phyloP scores from a whole-genome alignment of 2,888 invertebrate species.

The Gonocerus acuteangulatus region DNA sequence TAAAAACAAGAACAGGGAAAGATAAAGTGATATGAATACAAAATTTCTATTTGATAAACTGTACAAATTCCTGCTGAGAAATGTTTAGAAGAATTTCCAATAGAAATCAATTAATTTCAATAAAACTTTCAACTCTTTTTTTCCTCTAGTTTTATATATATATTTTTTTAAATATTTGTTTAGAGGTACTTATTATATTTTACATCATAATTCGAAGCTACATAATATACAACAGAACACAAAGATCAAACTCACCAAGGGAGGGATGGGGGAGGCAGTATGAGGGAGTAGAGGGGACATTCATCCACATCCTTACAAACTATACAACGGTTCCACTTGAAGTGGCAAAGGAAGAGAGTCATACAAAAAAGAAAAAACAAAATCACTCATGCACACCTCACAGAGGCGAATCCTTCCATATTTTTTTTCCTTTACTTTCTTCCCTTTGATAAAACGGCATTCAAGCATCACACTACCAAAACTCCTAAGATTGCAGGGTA shows the following conservation, averaged over 20 bases:
- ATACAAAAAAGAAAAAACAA: background rate
- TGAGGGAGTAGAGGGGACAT: background rate
- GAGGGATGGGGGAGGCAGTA: background rate
- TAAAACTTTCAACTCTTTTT: too few species aligned
- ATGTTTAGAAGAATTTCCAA: too few species aligned
- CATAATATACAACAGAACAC: constrained; percentile 18
- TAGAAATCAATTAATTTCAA: too few species aligned
- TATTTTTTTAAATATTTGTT: too few species aligned
- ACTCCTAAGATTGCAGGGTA: background rate
- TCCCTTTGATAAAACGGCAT: constrained; percentile 17
- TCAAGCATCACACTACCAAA: constrained; percentile 13
- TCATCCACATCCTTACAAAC: constrained; percentile 10
- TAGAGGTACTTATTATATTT: background rate
- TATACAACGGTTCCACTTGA: constrained; percentile 17
- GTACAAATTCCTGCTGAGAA: constrained; percentile 15
- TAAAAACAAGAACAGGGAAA: constrained; percentile 9
- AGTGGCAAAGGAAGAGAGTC: constrained; percentile 22
- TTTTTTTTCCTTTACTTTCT: background rate
- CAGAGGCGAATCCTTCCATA: constrained; percentile 5
- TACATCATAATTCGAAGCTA: constrained; percentile 3
- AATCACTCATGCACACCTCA: constrained; percentile 4
- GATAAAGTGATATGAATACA: constrained; percentile 9
- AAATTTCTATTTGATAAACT: constrained; percentile 12
- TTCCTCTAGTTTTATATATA: too few species aligned
- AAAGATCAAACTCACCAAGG: constrained; percentile 8